phyloP scores from a whole-genome alignment of 2,113 vertebrate genomes.

The Cepphus grylle region DNA sequence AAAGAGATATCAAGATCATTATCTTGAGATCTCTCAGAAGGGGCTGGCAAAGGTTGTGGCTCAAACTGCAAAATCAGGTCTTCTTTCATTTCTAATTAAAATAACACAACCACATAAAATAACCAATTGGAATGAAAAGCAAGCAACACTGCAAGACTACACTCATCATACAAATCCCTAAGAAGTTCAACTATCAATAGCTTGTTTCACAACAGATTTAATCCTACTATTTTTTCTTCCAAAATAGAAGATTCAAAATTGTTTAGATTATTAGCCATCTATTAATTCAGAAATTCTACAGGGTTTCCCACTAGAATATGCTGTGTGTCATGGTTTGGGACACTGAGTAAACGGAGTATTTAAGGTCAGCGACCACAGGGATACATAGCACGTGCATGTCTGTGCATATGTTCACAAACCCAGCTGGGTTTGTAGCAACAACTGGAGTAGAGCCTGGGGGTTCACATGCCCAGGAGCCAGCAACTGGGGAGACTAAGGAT shows the following conservation, averaged over 20 bases:
- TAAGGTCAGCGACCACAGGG: background rate
- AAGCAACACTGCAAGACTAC: background rate
- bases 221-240: background rate
- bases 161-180: background rate
- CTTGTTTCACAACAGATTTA: background rate
- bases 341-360: background rate
- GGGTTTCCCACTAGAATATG: background rate
- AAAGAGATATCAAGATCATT: constrained; percentile 86
- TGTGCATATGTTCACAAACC: rapidly evolving
- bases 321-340: too few species aligned
- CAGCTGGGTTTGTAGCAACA: background rate
- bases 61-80: constrained; percentile 83
- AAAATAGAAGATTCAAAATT: background rate
- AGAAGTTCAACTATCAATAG: background rate
- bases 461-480: background rate
- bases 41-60: constrained; percentile 85
- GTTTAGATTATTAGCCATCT: background rate
- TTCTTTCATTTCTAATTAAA: constrained; percentile 79
- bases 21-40: constrained; percentile 74
- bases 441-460: background rate
- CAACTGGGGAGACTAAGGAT: background rate
- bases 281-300: background rate
- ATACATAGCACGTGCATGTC: background rate
- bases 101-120: background rate
- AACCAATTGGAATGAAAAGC: background rate